Conservation (phyloP, 2,113 vertebrate genomes). For the Smithornis capensis region DNA sequence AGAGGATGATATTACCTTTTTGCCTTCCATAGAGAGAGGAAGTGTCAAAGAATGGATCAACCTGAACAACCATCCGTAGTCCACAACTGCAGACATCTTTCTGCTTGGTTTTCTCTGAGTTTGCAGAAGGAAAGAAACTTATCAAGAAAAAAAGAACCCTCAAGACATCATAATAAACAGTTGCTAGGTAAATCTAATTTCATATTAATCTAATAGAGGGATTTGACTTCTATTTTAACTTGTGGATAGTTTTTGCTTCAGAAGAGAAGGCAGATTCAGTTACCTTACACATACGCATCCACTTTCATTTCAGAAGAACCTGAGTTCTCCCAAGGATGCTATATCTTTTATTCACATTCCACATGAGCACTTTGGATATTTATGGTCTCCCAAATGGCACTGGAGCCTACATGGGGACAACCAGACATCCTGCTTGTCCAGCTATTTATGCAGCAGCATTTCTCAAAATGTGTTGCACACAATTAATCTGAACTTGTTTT, state of each 20-base stretch:
- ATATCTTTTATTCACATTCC: neutral
- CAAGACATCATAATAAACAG: neutral
- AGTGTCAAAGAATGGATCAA: neutral
- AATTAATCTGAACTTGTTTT: neutral
- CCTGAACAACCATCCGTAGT: neutral
- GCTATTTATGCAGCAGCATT: neutral
- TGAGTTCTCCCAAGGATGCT: neutral
- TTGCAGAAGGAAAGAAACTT: neutral
- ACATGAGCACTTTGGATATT: neutral
- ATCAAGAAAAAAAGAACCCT: neutral
- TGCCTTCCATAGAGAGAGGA: neutral
- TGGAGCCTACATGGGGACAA: neutral
- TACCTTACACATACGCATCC: neutral
- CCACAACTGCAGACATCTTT: neutral
- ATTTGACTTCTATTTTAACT: neutral
- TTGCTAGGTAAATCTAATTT: neutral
- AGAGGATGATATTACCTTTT: neutral
- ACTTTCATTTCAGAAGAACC: neutral
- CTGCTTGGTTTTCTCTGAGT: neutral
- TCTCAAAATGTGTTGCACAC: neutral
- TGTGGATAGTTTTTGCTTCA: neutral
- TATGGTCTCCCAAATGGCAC: neutral
- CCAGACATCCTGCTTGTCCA: neutral
- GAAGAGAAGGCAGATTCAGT: neutral
- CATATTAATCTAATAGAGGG: neutral